Percentiles rank a stretch among this genome's conserved stretches.
phyloP scores from a whole-genome alignment of 2,888 invertebrate genomes.

The Dendrolimus pini region DNA sequence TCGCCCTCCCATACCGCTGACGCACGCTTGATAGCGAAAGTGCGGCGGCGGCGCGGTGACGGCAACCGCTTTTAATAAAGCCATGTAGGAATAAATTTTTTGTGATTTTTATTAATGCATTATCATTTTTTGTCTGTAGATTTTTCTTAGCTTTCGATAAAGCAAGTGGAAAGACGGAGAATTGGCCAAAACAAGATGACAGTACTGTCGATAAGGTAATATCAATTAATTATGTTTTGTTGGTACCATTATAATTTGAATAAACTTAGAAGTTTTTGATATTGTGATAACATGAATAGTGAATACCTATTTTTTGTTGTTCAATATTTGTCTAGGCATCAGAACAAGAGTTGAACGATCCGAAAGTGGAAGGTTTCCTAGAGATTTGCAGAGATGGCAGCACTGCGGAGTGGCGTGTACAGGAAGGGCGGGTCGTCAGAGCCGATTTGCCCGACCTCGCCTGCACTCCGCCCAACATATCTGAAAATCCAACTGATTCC shows the following conservation, averaged over 20 bases:
- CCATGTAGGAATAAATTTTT: no score
- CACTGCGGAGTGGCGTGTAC: constrained; percentile 77
- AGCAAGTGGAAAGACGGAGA: constrained; percentile 72
- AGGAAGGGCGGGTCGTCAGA: constrained; percentile 68
- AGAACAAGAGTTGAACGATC: constrained; percentile 33
- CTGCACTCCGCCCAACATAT: constrained; percentile 78
- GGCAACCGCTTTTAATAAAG: no score
- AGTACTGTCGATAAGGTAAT: constrained; percentile 53
- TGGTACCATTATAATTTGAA: background rate
- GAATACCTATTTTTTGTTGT: background rate
- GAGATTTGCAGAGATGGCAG: constrained; percentile 78
- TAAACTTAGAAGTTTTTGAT: no score
- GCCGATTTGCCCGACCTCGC: constrained; percentile 77
- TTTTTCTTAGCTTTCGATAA: constrained; percentile 91
- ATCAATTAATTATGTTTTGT: constrained; percentile 2
- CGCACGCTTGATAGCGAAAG: no score
- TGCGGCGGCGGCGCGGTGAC: no score
- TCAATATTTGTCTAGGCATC: constrained; percentile 27
- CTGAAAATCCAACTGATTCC: constrained; percentile 26
- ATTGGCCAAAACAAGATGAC: constrained; percentile 67
- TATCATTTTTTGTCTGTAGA: constrained; percentile 50
- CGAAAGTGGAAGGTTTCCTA: constrained; percentile 54
- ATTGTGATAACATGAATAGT: background rate
- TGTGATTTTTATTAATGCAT: no score
- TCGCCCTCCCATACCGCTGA: no score